phyloP scores from a whole-genome alignment of 2,113 vertebrate genomes.

The Mesocricetus auratus region DNA sequence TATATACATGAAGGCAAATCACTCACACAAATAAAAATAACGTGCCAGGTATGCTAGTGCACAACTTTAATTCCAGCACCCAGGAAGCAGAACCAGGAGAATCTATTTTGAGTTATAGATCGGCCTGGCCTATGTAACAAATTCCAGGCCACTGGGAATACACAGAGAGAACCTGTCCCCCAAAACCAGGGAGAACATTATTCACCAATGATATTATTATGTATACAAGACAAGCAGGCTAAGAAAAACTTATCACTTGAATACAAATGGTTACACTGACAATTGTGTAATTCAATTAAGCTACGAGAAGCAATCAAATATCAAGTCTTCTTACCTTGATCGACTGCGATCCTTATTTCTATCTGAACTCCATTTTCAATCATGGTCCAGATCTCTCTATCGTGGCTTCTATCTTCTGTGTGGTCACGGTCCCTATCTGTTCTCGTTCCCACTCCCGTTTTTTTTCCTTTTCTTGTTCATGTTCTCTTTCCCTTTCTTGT shows the following conservation, averaged over 20 bases:
- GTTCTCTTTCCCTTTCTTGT: slow-evolving; percentile 95
- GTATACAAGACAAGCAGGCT: neutral
- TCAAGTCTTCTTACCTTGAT: slow-evolving; percentile 91
- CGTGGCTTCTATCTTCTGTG: slow-evolving; percentile 90
- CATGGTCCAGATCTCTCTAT: slow-evolving; percentile 93
- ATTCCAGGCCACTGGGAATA: neutral
- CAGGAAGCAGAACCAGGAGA: neutral
- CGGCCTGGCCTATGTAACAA: too few species aligned
- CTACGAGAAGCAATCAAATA: neutral
- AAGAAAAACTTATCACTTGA: neutral
- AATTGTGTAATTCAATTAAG: neutral
- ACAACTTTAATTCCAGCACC: neutral
- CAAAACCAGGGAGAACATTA: neutral
- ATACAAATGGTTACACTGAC: neutral
- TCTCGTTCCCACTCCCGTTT: slow-evolving; percentile 94
- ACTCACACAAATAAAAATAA: neutral
- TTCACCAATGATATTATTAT: neutral
- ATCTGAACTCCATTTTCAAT: slow-evolving; percentile 91
- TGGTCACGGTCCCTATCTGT: slow-evolving; percentile 93
- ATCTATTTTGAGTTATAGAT: neutral
- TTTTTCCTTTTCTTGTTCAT: slow-evolving; percentile 91
- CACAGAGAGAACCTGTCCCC: neutral
- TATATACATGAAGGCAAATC: neutral
- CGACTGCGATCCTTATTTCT: slow-evolving; percentile 92
- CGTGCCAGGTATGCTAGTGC: neutral